Conservation (phyloP, 2,888 invertebrate genomes). For the Pemphredon lugubris region DNA sequence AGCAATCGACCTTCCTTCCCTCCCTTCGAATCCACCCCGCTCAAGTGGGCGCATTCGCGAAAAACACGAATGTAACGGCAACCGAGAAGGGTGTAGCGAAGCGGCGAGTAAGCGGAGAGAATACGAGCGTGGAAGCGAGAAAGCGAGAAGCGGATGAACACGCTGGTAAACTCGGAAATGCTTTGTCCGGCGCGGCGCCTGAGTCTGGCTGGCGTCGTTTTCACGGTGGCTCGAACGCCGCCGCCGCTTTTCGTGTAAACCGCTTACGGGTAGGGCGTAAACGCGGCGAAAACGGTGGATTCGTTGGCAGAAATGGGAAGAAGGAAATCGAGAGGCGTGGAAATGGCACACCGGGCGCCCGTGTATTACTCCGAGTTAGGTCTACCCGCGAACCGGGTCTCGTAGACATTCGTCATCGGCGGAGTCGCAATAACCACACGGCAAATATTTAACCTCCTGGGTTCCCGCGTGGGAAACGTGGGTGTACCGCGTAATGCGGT, state of each 20-base stretch:
- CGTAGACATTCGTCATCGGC: slow-evolving; percentile 46
- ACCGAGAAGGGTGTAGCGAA: slow-evolving; percentile 21
- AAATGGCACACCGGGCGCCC: background rate
- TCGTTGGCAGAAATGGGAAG: slow-evolving; percentile 19
- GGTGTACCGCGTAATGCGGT: slow-evolving; percentile 40
- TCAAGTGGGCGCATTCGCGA: background rate
- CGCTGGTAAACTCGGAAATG: slow-evolving; percentile 56
- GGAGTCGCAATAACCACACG: slow-evolving; percentile 58
- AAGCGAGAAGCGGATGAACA: slow-evolving; percentile 48
- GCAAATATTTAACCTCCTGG: slow-evolving; percentile 62
- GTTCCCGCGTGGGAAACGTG: slow-evolving; percentile 53
- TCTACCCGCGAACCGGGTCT: slow-evolving; percentile 9
- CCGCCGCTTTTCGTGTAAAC: slow-evolving; percentile 58
- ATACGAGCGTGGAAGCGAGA: slow-evolving; percentile 7
- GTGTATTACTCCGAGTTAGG: background rate
- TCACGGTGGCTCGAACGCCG: slow-evolving; percentile 53
- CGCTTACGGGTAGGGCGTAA: slow-evolving; percentile 53
- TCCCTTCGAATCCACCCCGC: background rate
- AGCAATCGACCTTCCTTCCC: background rate
- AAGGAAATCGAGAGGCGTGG: slow-evolving; percentile 23
- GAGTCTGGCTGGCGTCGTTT: slow-evolving; percentile 55
- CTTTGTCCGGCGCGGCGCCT: slow-evolving; percentile 53
- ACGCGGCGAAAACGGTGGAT: slow-evolving; percentile 42
- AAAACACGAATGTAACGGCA: slow-evolving; percentile 13
- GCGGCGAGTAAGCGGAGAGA: slow-evolving; percentile 8